Base-by-base conservation (phyloP, 2,888 invertebrate genomes). In the Kryphioiulus occultus region DNA sequence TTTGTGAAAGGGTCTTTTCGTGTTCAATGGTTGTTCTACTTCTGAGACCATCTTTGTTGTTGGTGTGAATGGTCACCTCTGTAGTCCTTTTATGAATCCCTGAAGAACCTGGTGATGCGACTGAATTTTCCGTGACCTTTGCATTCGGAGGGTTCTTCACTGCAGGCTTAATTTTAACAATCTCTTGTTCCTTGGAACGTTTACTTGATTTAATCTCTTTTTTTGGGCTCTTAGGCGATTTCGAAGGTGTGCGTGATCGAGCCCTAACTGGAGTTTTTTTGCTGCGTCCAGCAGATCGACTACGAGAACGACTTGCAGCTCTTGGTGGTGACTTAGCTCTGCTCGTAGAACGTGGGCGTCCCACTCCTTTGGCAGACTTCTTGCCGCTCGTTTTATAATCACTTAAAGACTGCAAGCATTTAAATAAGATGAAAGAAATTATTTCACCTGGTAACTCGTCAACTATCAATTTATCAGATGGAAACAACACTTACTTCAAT, bases 221-320 rank as follows among this genome's bases (percentile, higher is more conserved):
- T 15, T 39, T 39, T n/a, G 88, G 19, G 26, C 26, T 22, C 53
- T 87, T 85, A 53, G 87, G 84, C n/a, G 84, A 82, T 42, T 35
- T 68, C 4, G 86, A 39, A 78, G 78, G 44, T 88, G 83, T 82
- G 35, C 42, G 44, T 17, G 44, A 53, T 30, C 42, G 86, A 44
- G 86, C 26, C 7, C 47, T 53, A 44, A 30, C 35, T 0, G 86
- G 35, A 17, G 32, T 0, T 90, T 89, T 44, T 78, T 78, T 78
- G 30, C 15, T 1, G 1, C 78, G 78, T 17, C 78, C 78, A 15
- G 78, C 30, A 26, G 78, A 78, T 78, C 78, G 9, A 30, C 78
- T 78, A 1, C 78, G 26, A 78, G 78, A 78, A 78, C 78, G 78
- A 78, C 78, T 78, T 15, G 17, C 15, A 3, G 26, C 26, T 78